Evolutionary conservation across 1,140 invertebrate species (phyloP).

Genomic region (Drosophila nannoptera): DNA sequence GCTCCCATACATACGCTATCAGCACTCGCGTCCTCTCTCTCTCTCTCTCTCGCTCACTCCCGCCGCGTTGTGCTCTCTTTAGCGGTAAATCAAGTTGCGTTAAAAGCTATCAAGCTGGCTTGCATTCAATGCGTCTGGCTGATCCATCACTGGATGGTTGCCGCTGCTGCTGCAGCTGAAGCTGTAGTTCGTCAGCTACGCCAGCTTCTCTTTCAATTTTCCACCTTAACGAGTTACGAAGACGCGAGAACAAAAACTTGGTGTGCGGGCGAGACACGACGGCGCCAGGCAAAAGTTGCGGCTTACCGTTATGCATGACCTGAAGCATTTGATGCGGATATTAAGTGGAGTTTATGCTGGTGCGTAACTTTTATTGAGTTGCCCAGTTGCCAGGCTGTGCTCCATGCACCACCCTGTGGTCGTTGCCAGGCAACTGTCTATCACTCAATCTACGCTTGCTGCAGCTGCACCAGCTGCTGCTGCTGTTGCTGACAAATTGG

Average conservation of each 20-base stretch:
- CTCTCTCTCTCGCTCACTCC: background rate
- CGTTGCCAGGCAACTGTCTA: slow-evolving; percentile 24
- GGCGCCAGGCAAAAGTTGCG: slow-evolving; percentile 19
- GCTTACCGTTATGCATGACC: slow-evolving; percentile 61
- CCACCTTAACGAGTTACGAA: slow-evolving; percentile 47
- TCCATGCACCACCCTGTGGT: background rate
- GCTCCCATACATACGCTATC: background rate
- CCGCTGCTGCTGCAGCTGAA: slow-evolving; percentile 17
- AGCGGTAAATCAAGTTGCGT: background rate
- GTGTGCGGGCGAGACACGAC: slow-evolving; percentile 12
- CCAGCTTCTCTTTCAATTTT: slow-evolving; percentile 61
- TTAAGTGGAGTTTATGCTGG: slow-evolving; percentile 65
- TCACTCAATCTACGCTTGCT: background rate
- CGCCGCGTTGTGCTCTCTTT: slow-evolving; percentile 9
- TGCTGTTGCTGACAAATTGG: slow-evolving; percentile 21
- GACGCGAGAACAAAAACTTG: slow-evolving; percentile 36
- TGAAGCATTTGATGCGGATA: slow-evolving; percentile 53
- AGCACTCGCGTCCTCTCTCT: background rate
- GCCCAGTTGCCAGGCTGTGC: slow-evolving; percentile 9
- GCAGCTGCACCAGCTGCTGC: background rate
- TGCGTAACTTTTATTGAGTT: slow-evolving; percentile 59
- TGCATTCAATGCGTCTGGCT: slow-evolving; percentile 23
- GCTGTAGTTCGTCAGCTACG: slow-evolving; percentile 28
- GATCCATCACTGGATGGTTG: slow-evolving; percentile 41
- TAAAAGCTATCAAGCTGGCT: slow-evolving; percentile 9